phyloP scores from a whole-genome alignment of 2,113 vertebrate genomes.

The Polypterus bichir region DNA sequence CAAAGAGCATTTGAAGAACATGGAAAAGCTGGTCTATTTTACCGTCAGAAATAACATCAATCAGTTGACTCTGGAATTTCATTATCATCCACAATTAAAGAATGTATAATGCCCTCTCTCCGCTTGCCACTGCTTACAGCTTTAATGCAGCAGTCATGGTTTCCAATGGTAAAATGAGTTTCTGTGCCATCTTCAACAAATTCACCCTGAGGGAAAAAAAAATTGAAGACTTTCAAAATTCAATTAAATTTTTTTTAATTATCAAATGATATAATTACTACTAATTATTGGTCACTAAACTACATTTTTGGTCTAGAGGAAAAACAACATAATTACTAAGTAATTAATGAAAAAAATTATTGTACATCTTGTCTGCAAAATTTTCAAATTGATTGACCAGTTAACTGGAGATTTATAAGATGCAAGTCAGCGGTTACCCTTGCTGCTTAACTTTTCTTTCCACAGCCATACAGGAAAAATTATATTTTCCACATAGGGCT shows the following conservation, averaged over 20 bases:
- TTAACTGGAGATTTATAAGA: too few species aligned
- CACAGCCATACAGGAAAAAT: too few species aligned
- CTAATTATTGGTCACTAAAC: neutral
- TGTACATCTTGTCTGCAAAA: too few species aligned
- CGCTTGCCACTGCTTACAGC: conserved; percentile 93
- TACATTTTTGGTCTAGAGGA: neutral
- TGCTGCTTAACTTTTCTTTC: too few species aligned
- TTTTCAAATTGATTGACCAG: too few species aligned
- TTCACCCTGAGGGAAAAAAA: conserved; percentile 63
- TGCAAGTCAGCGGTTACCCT: too few species aligned
- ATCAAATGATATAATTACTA: neutral
- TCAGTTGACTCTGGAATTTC: conserved; percentile 71
- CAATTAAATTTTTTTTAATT: neutral
- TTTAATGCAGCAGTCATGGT: conserved; percentile 85
- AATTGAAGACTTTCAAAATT: neutral
- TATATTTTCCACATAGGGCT: too few species aligned
- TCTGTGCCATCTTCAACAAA: conserved; percentile 97
- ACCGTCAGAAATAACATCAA: conserved; percentile 30
- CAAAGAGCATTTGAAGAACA: too few species aligned
- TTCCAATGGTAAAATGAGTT: conserved; percentile 79
- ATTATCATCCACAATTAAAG: conserved; percentile 73
- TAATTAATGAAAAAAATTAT: too few species aligned
- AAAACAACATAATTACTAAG: neutral
- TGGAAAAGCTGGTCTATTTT: too few species aligned
- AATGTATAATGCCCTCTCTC: conserved; percentile 87